These are phyloP conservation scores for Octodonta nipae DNA, from an alignment of 2,888 invertebrate genomes.

Conservation along the genomic window DNA sequence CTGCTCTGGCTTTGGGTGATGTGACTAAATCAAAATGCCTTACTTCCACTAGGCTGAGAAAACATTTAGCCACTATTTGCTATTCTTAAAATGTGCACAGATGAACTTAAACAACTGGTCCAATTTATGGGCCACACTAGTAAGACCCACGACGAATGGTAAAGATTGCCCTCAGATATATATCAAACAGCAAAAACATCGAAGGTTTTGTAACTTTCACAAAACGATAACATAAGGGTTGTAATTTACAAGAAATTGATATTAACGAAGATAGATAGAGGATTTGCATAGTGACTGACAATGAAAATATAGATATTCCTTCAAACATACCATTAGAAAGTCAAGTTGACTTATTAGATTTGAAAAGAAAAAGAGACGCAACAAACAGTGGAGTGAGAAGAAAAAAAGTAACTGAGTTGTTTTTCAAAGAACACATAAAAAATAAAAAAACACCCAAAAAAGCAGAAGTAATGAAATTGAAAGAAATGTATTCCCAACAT, in stretches of 20 bases:
- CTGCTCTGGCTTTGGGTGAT: not conserved
- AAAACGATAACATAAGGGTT: conserved; percentile 6
- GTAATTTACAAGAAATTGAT: conserved; percentile 6
- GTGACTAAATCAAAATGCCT: conserved; percentile 2
- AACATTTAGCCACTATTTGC: conserved; percentile 10
- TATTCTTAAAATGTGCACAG: conserved; percentile 11
- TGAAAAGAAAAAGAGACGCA: not conserved
- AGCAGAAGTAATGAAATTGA: not conserved
- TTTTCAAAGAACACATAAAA: conserved; percentile 3
- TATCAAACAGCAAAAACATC: conserved; percentile 13
- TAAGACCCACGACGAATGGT: conserved; percentile 12
- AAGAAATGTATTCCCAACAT: not conserved
- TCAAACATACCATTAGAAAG: not conserved
- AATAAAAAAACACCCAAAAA: not conserved
- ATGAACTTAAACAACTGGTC: conserved; percentile 12
- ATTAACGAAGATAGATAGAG: conserved; percentile 3
- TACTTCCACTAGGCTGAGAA: conserved; percentile 11
- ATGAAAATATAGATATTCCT: not conserved
- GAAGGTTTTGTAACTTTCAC: conserved; percentile 8
- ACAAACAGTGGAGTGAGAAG: conserved; percentile 3
- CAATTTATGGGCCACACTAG: conserved; percentile 14
- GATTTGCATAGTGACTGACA: conserved; percentile 4
- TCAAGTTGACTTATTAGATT: not conserved
- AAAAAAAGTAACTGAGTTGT: conserved; percentile 3
- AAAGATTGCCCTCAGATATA: conserved; percentile 11